Conservation (phyloP, 2,888 invertebrate species). For the Plebejus anna region DNA sequence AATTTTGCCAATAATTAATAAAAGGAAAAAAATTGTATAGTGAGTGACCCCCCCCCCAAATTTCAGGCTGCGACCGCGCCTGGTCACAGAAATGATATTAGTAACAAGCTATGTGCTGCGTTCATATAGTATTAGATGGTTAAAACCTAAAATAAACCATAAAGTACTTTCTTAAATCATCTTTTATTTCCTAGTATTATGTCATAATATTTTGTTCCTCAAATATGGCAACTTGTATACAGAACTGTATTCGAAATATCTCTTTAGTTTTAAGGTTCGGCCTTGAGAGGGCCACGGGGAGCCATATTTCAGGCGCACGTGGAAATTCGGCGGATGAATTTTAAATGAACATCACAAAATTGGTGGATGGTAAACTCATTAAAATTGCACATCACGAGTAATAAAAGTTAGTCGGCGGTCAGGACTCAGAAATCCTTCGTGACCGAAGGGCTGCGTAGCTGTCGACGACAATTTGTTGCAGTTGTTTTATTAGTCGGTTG, state of each 20-base stretch:
- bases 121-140: too few relatives aligned
- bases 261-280: background rate
- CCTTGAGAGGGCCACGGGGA: background rate
- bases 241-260: background rate
- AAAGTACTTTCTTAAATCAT: too few relatives aligned
- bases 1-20: too few relatives aligned
- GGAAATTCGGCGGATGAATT: background rate
- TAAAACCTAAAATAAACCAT: too few relatives aligned
- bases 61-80: too few relatives aligned
- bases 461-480: background rate
- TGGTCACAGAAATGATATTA: too few relatives aligned
- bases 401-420: background rate
- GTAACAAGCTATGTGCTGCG: too few relatives aligned
- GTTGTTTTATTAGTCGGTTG: background rate
- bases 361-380: slow-evolving; percentile 3
- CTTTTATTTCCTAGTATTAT: too few relatives aligned
- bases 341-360: slow-evolving; percentile 11
- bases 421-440: background rate
- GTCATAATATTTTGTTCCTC: too few relatives aligned
- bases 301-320: background rate
- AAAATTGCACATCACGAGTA: background rate
- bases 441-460: background rate
- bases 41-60: too few relatives aligned
- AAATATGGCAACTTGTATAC: background rate
- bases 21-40: too few relatives aligned